Percentiles rank a stretch among this genome's conserved stretches.
phyloP scores from a whole-genome alignment of 2,113 vertebrate genomes.

The Chaenogobius annularis region DNA sequence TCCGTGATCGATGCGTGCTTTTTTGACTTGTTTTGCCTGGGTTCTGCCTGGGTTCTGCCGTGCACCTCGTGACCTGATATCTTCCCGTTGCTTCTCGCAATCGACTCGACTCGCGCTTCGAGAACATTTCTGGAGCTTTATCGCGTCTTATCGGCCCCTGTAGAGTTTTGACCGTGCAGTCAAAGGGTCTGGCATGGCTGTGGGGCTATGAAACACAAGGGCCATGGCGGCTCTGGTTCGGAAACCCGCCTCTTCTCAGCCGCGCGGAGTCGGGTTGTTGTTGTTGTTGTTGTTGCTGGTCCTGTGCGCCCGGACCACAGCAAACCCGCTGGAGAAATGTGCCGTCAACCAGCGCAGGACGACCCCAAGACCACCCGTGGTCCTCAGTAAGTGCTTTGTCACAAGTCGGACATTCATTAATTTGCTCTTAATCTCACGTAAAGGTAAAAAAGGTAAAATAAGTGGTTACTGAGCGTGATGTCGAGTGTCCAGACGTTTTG shows the following conservation, averaged over 20 bases:
- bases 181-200: background rate
- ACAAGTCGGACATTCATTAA: background rate
- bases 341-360: slow-evolving; percentile 22
- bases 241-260: slow-evolving; percentile 33
- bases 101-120: background rate
- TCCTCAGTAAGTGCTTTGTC: slow-evolving; percentile 74
- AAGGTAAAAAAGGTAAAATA: no score
- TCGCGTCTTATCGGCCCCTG: background rate
- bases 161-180: background rate
- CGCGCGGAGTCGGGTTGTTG: slow-evolving; percentile 53
- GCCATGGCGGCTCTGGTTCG: slow-evolving; percentile 63
- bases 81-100: background rate
- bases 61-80: slow-evolving; percentile 44
- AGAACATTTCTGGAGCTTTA: background rate
- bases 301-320: slow-evolving; percentile 33
- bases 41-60: slow-evolving; percentile 9
- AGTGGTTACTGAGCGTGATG: no score
- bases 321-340: slow-evolving; percentile 56
- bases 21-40: slow-evolving; percentile 23
- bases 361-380: slow-evolving; percentile 68
- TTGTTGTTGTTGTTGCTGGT: slow-evolving; percentile 52
- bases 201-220: slow-evolving; percentile 56
- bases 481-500: no score
- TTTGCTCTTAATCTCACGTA: no score
- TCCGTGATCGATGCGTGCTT: slow-evolving; percentile 32